A percentile compares a stretch with the other conserved stretches of the same genome.
These are phyloP conservation scores for Myiotriccus ornatus DNA, from an alignment of 2,797 vertebrate species.

Conservation along the genomic window DNA sequence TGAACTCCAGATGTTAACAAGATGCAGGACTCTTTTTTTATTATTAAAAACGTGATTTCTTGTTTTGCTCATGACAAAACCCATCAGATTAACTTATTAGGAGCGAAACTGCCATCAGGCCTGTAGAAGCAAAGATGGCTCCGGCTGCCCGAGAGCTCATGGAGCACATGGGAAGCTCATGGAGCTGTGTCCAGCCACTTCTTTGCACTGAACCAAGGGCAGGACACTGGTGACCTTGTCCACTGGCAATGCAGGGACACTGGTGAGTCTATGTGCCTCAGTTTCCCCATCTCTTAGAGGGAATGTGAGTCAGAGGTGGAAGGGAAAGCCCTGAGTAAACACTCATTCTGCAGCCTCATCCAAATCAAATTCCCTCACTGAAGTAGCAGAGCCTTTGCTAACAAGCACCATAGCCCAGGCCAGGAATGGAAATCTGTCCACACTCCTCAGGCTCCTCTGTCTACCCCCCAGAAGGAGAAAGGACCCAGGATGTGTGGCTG, in stretches of 20 bases:
- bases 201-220: not conserved
- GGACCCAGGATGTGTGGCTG: not conserved
- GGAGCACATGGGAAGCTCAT: not conserved
- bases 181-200: not conserved
- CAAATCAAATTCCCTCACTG: not conserved
- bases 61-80: slow-evolving; percentile 81
- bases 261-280: not conserved
- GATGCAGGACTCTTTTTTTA: slow-evolving; percentile 87
- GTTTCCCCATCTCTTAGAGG: not conserved
- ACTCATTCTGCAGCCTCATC: not conserved
- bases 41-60: slow-evolving; percentile 82
- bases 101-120: slow-evolving; percentile 67
- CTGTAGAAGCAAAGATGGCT: slow-evolving; percentile 22
- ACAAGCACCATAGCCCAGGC: not conserved
- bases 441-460: not conserved
- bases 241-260: not conserved
- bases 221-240: not conserved
- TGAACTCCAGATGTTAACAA: slow-evolving; percentile 94
- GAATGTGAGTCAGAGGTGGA: not conserved
- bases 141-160: not conserved
- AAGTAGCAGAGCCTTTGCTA: not conserved
- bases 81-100: slow-evolving; percentile 79
- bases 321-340: not conserved
- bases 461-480: fast-evolving
- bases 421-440: not conserved